phyloP scores from a whole-genome alignment of 2,797 vertebrate species.

The Tiaroga cobitis region DNA sequence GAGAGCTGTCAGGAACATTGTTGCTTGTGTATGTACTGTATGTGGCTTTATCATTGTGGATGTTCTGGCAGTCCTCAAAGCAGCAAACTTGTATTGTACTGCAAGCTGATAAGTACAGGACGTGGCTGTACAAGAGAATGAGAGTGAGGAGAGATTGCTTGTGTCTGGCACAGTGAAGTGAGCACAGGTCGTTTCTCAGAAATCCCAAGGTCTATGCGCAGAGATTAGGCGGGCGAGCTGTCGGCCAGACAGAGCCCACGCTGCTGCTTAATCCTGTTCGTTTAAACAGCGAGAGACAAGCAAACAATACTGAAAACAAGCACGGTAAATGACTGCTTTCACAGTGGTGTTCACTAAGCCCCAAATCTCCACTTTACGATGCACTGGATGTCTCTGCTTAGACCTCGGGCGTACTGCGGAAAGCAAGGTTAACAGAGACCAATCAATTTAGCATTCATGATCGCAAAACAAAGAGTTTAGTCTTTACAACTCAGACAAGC shows the following conservation, averaged over 20 bases:
- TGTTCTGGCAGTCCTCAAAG: conserved; percentile 28
- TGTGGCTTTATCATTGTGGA: neutral
- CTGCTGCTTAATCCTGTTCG: conserved; percentile 41
- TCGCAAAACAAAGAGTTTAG: conserved; percentile 2
- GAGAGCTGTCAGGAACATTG: neutral
- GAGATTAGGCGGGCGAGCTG: conserved; percentile 32
- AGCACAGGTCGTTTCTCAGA: conserved; percentile 35
- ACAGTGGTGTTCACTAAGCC: conserved; percentile 31
- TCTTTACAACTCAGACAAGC: neutral
- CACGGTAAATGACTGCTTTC: conserved; percentile 27
- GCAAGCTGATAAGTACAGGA: conserved; percentile 37
- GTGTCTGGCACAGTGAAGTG: neutral
- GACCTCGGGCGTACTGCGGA: conserved; percentile 8
- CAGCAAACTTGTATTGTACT: conserved; percentile 1
- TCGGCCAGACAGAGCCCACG: conserved; percentile 31
- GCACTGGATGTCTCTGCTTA: conserved; percentile 29
- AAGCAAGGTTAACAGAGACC: conserved; percentile 7
- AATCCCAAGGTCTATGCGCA: conserved; percentile 24
- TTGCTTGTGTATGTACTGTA: neutral
- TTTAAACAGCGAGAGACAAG: conserved; percentile 39
- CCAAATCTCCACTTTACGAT: conserved; percentile 36
- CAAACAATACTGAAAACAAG: conserved; percentile 44
- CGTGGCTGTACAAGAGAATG: neutral
- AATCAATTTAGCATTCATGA: neutral
- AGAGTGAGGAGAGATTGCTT: neutral